These are phyloP conservation scores for Copidosoma floridanum DNA, from an alignment of 1,140 invertebrate species.

Conservation along the genomic window DNA sequence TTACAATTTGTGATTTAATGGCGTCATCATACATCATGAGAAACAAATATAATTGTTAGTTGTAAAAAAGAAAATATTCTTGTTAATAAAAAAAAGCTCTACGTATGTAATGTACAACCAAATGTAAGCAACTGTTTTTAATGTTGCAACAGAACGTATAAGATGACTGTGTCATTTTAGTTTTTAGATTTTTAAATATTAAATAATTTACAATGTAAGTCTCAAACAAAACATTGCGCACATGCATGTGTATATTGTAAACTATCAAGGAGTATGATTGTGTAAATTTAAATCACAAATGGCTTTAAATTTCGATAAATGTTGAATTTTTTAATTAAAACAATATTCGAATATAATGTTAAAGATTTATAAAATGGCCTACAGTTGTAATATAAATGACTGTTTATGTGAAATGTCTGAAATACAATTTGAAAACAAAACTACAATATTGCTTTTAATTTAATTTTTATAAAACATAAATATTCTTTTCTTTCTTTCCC, in stretches of 20 bases:
- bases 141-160: conserved; percentile 23
- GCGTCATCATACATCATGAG: no score
- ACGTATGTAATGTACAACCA: conserved; percentile 26
- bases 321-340: conserved; percentile 28
- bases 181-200: conserved; percentile 27
- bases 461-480: no score
- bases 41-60: conserved; percentile 9
- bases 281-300: conserved; percentile 21
- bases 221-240: neutral
- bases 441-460: neutral
- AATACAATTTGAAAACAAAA: conserved; percentile 20
- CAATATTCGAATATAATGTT: conserved; percentile 22
- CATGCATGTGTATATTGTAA: conserved; percentile 21
- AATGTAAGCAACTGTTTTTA: conserved; percentile 22
- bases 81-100: conserved; percentile 20
- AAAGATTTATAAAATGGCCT: conserved; percentile 26
- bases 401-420: conserved; percentile 24
- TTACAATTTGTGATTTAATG: no score
- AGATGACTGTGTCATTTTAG: conserved; percentile 28
- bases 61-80: conserved; percentile 25
- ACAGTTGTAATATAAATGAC: conserved; percentile 24
- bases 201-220: conserved; percentile 23
- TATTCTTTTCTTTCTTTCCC: no score
- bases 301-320: conserved; percentile 24
- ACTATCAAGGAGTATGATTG: conserved; percentile 21